Conservation (phyloP, 23 tunicate genomes). For the Aplidium turbinatum region DNA sequence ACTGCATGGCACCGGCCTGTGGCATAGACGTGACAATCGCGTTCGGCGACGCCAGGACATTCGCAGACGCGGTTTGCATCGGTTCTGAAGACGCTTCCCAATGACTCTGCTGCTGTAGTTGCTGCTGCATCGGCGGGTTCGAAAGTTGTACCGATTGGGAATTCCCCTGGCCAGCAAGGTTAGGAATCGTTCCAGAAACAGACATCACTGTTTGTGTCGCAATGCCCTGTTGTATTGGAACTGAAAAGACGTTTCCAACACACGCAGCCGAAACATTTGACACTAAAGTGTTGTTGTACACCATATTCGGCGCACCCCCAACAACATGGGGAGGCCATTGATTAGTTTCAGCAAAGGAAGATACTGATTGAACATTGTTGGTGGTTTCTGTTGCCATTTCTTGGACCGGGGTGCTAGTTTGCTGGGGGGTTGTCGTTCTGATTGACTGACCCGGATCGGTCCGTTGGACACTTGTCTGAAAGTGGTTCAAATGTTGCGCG, state of each 20-base stretch:
- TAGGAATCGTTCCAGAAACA: too few relatives aligned
- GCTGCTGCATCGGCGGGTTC: neutral
- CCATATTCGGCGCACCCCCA: slow-evolving; percentile 8
- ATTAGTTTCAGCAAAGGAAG: neutral
- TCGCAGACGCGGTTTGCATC: too few relatives aligned
- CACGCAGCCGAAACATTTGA: too few relatives aligned
- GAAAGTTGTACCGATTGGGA: too few relatives aligned
- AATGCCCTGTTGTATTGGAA: slow-evolving; percentile 10
- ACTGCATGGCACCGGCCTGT: slow-evolving; percentile 19
- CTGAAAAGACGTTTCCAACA: too few relatives aligned
- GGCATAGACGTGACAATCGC: too few relatives aligned
- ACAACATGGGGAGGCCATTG: slow-evolving; percentile 11
- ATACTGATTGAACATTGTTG: neutral
- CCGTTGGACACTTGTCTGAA: neutral
- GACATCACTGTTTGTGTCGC: neutral
- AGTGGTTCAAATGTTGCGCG: neutral
- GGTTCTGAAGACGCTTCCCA: too few relatives aligned
- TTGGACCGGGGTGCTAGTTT: slow-evolving; percentile 35
- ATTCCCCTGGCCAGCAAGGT: too few relatives aligned
- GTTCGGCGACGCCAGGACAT: too few relatives aligned
- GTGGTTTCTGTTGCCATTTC: neutral
- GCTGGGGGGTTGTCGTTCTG: neutral
- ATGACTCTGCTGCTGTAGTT: neutral
- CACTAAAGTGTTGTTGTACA: neutral
- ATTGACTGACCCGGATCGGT: neutral